phyloP scores from a whole-genome alignment of 1,140 invertebrate genomes.

The Tyrophagus putrescentiae region DNA sequence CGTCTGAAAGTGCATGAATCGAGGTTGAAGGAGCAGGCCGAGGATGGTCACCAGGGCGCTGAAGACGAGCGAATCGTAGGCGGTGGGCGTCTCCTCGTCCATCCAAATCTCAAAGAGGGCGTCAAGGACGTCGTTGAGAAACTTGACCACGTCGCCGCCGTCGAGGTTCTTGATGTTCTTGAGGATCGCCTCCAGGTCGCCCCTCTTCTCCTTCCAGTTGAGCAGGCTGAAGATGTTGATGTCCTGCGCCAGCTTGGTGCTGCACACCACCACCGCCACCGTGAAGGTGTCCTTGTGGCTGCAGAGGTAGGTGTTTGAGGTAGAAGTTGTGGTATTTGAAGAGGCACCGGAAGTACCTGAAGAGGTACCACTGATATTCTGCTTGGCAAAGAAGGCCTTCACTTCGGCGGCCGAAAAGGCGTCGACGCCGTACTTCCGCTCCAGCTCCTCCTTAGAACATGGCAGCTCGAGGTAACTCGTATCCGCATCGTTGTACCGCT shows the following conservation, averaged over 20 bases:
- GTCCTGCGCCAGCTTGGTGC: slow-evolving; percentile 88
- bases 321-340: not conserved
- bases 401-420: not conserved
- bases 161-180: slow-evolving; percentile 57
- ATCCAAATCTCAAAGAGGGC: slow-evolving; percentile 81
- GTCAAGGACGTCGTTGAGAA: slow-evolving; percentile 76
- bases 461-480: slow-evolving; percentile 54
- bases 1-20: slow-evolving; percentile 82
- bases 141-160: slow-evolving; percentile 80
- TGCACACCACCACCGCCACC: slow-evolving; percentile 72
- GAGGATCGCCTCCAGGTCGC: slow-evolving; percentile 52
- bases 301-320: slow-evolving; percentile 29
- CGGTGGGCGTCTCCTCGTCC: slow-evolving; percentile 50
- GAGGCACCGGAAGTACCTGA: no score
- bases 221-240: slow-evolving; percentile 77
- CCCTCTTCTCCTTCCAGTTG: slow-evolving; percentile 49
- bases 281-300: slow-evolving; percentile 60
- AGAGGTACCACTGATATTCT: no score
- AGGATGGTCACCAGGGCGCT: slow-evolving; percentile 79
- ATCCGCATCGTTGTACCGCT: slow-evolving; percentile 54
- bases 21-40: slow-evolving; percentile 66
- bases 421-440: slow-evolving; percentile 22
- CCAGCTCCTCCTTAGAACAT: slow-evolving; percentile 47
- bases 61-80: slow-evolving; percentile 73
- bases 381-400: no score